Conservation (phyloP, 1,140 invertebrate species). For the Drosophila pachea region DNA sequence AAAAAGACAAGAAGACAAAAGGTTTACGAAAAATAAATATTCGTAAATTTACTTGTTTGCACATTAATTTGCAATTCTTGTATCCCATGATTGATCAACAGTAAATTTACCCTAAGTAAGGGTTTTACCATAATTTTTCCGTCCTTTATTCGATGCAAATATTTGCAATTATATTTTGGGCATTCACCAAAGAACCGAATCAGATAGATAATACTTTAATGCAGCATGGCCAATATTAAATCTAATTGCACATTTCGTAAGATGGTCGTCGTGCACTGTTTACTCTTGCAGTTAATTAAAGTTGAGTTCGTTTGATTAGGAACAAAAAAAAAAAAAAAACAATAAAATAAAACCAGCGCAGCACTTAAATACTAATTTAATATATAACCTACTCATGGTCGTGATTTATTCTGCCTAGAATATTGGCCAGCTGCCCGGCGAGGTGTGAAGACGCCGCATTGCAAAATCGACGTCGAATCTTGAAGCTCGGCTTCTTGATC, state of each 20-base stretch:
- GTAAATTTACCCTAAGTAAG: too few species aligned
- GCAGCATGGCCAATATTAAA: constrained; percentile 46
- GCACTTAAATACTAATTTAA: constrained; percentile 69
- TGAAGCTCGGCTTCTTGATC: constrained; percentile 46
- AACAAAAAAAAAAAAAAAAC: constrained; percentile 42
- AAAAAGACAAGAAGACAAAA: too few species aligned
- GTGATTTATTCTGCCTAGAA: constrained; percentile 68
- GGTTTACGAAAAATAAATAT: too few species aligned
- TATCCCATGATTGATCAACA: too few species aligned
- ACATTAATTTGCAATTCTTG: too few species aligned
- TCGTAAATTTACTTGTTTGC: too few species aligned
- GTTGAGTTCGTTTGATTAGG: constrained; percentile 23
- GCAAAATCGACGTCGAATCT: constrained; percentile 51
- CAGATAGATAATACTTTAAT: background rate
- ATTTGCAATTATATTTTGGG: constrained; percentile 4
- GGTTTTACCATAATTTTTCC: too few species aligned
- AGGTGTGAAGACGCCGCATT: constrained; percentile 63
- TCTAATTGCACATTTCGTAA: constrained; percentile 69
- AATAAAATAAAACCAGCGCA: constrained; percentile 58
- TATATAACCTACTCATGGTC: constrained; percentile 67
- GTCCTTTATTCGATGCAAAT: background rate
- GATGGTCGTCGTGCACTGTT: constrained; percentile 69
- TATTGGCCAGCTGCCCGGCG: constrained; percentile 61
- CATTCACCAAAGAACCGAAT: constrained; percentile 17
- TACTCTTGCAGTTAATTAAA: constrained; percentile 70